These are phyloP conservation scores for Phalera bucephala DNA, from an alignment of 2,888 invertebrate genomes.

Conservation along the genomic window DNA sequence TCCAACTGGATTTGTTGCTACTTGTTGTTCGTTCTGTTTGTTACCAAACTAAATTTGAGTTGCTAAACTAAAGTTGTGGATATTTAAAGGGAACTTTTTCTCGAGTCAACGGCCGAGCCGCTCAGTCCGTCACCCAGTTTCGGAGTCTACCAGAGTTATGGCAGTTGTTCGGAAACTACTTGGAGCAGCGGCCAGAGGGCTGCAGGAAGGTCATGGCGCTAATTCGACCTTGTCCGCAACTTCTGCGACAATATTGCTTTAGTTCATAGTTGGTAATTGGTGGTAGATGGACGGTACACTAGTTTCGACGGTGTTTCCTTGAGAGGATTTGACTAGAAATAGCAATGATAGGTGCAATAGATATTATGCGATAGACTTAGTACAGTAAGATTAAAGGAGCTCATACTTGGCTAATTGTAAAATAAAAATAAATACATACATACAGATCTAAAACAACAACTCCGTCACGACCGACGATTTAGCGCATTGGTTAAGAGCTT, in stretches of 20 bases:
- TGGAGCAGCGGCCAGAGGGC: constrained; percentile 71
- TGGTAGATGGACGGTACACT: constrained; percentile 17
- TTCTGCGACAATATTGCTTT: constrained; percentile 53
- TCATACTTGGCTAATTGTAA: too few relatives aligned
- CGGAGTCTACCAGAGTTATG: constrained; percentile 80
- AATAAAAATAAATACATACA: too few relatives aligned
- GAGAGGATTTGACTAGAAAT: too few relatives aligned
- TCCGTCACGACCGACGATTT: too few relatives aligned
- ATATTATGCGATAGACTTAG: too few relatives aligned
- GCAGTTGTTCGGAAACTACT: constrained; percentile 82
- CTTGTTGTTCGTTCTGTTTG: constrained; percentile 79
- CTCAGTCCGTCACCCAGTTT: constrained; percentile 81
- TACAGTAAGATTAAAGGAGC: too few relatives aligned
- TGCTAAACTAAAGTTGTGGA: constrained; percentile 81
- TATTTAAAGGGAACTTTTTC: constrained; percentile 83
- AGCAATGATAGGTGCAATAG: too few relatives aligned
- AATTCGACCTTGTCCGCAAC: constrained; percentile 79
- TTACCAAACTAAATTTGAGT: constrained; percentile 82
- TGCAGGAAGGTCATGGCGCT: constrained; percentile 79
- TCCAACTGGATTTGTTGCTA: constrained; percentile 73
- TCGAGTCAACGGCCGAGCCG: constrained; percentile 81
- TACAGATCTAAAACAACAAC: too few relatives aligned
- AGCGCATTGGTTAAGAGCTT: too few relatives aligned
- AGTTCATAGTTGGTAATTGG: constrained; percentile 47
- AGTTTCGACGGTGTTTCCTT: too few relatives aligned